Evolutionary conservation across 2,888 invertebrate species (phyloP).

Genomic region (Parascotia fuliginaria): DNA sequence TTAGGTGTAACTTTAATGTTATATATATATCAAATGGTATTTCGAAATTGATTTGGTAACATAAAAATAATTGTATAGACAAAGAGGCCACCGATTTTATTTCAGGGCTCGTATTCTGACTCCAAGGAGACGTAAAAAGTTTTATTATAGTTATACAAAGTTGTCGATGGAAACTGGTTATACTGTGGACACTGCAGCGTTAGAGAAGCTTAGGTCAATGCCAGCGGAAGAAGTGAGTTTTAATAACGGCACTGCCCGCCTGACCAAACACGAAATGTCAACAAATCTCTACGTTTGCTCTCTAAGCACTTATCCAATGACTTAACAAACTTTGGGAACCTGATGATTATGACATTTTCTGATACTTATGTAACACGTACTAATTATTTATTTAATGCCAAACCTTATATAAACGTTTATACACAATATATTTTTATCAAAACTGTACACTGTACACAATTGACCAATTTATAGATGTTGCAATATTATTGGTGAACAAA

Average conservation of each 20-base stretch:
- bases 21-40: conserved; percentile 24
- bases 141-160: conserved; percentile 1
- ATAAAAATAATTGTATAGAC: conserved; percentile 24
- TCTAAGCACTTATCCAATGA: conserved; percentile 20
- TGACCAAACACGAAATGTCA: conserved; percentile 68
- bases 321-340: conserved; percentile 19
- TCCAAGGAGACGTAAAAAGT: not conserved
- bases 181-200: conserved; percentile 22
- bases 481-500: conserved; percentile 21
- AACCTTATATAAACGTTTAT: conserved; percentile 36
- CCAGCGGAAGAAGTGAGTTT: conserved; percentile 68
- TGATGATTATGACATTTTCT: conserved; percentile 39
- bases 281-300: conserved; percentile 42
- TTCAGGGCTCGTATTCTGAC: conserved; percentile 4
- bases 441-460: not conserved
- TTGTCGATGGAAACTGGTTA: conserved; percentile 14
- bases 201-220: conserved; percentile 66
- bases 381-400: conserved; percentile 30
- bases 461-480: conserved; percentile 24
- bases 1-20: conserved; percentile 25
- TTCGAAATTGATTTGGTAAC: conserved; percentile 37
- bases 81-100: conserved; percentile 20
- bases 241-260: conserved; percentile 63
- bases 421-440: not conserved
- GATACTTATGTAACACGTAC: conserved; percentile 27